Evolutionary conservation across 2,797 vertebrate species (phyloP).

Genomic region (Sebastolobus alascanus): DNA sequence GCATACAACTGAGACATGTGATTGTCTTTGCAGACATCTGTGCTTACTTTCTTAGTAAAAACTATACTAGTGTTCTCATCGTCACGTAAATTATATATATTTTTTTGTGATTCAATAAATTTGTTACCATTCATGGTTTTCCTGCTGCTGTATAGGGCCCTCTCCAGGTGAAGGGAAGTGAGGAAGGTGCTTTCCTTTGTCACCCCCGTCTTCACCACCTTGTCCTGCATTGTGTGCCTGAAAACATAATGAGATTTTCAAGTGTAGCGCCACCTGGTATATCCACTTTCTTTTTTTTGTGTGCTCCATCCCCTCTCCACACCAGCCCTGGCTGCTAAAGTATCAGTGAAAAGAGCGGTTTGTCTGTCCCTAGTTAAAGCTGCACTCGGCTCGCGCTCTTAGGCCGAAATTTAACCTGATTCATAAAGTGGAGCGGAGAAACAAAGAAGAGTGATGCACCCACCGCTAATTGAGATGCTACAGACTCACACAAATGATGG

Average conservation of each 20-base stretch:
- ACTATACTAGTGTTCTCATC: background rate
- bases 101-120: background rate
- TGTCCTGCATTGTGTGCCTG: slow-evolving; percentile 66
- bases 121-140: background rate
- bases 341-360: slow-evolving; percentile 48
- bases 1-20: background rate
- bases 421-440: slow-evolving; percentile 26
- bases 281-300: slow-evolving; percentile 52
- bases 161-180: slow-evolving; percentile 50
- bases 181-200: slow-evolving; percentile 53
- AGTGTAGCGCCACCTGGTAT: slow-evolving; percentile 81
- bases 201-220: slow-evolving; percentile 49
- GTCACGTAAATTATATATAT: background rate
- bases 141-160: background rate
- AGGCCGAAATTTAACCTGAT: slow-evolving; percentile 36
- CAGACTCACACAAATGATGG: background rate
- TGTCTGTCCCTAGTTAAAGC: slow-evolving; percentile 34
- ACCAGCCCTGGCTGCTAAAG: slow-evolving; percentile 51
- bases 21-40: background rate
- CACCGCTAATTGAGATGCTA: slow-evolving; percentile 19
- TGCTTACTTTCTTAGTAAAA: background rate
- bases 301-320: slow-evolving; percentile 38
- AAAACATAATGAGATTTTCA: slow-evolving; percentile 78
- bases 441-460: slow-evolving; percentile 29
- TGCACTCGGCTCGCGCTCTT: slow-evolving; percentile 31